phyloP scores from a whole-genome alignment of 2,888 invertebrate genomes.

The Callosobruchus maculatus region DNA sequence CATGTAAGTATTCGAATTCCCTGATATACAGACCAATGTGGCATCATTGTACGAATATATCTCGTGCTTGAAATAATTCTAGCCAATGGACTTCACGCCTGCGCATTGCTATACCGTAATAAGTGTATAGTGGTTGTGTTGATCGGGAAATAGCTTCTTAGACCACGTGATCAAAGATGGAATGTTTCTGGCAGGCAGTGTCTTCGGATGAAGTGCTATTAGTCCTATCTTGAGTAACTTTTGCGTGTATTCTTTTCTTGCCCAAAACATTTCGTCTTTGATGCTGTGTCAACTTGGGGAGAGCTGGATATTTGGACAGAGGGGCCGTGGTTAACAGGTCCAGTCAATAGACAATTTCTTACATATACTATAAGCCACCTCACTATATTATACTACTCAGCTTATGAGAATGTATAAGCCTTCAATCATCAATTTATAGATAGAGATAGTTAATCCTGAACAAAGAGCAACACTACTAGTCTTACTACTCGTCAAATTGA shows the following conservation, averaged over 20 bases:
- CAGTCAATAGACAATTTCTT: background rate
- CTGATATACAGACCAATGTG: too few relatives aligned
- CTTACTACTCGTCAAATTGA: too few relatives aligned
- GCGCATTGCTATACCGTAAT: too few relatives aligned
- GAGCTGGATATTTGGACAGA: slow-evolving; percentile 49
- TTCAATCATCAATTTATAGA: background rate
- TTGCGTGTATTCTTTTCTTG: background rate
- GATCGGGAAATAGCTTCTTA: slow-evolving; percentile 38
- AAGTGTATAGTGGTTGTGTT: too few relatives aligned
- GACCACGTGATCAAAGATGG: slow-evolving; percentile 49
- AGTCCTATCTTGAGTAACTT: slow-evolving; percentile 12
- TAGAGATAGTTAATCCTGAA: too few relatives aligned
- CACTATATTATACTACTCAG: too few relatives aligned
- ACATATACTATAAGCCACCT: background rate
- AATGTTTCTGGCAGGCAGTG: slow-evolving; percentile 45
- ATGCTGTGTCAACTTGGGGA: slow-evolving; percentile 38
- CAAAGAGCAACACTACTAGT: too few relatives aligned
- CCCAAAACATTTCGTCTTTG: slow-evolving; percentile 49
- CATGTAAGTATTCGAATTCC: too few relatives aligned
- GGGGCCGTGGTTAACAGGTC: slow-evolving; percentile 21
- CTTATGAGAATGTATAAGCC: background rate
- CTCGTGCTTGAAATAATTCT: too few relatives aligned
- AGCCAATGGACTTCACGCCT: too few relatives aligned
- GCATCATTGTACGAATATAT: too few relatives aligned
- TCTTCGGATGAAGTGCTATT: slow-evolving; percentile 39